Evolutionary conservation across 2,797 vertebrate species (phyloP), one percentile per base, ranked within the genome.

Genomic region (Monodelphis domestica): DNA sequence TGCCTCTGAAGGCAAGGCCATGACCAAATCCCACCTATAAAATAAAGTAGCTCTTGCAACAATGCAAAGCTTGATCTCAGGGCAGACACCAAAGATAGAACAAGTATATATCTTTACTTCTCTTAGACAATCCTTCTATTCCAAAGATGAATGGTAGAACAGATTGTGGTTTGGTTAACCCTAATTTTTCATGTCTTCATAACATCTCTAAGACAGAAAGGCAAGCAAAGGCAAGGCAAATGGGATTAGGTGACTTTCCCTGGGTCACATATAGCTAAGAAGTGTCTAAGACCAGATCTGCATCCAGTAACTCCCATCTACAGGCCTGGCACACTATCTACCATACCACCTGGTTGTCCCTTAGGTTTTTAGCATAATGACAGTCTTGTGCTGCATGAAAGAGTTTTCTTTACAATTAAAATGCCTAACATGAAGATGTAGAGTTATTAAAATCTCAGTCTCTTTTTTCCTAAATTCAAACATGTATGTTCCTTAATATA

Each of bases 1-100:
- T 54, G 54, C 70, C 84, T 92, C 95, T 96, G 94, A 90, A 97
- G 94, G 94, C 93, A 96, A 97, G 96, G 94, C 94, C 94, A 87
- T 78, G 91, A 96, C 95, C 93, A 96, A 56, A 56, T 12, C 38
- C 56, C 84, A 29, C 17, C 70, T 89, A 52, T 95, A 96, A 93
- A 95, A 88, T 21, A 2, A 33, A 45, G 21, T 84, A 84, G 38
- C 38, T 84, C 38, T 84, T 84, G 70, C 26, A 84, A 84, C 38
- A 50, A 56, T 15, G 2, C 54, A 88, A 90, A 59, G 84, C 90
- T 87, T 95, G 53, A 38, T 96, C 88, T 93, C 53, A 51, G 12
- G 84, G 87, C 11, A 91, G 33, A 88, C 50, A 90, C 53, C 3
- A 87, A 53, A 88, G 93, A 33, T 52, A 59, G 1, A 87, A 50